These are phyloP conservation scores for Chelonia mydas DNA, from an alignment of 2,797 vertebrate genomes.

Conservation along the genomic window DNA sequence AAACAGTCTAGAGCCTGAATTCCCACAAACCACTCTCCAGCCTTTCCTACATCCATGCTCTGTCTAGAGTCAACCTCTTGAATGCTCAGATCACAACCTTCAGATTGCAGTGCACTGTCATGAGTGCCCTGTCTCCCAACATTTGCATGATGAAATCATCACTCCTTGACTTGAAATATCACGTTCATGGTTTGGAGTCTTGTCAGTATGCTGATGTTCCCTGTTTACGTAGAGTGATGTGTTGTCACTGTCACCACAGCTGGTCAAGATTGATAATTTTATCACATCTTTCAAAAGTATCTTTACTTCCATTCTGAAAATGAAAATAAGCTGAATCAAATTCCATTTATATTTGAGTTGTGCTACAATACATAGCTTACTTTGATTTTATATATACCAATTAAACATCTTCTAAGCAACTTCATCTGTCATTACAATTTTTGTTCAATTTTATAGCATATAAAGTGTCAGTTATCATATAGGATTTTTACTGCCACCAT, in stretches of 20 bases:
- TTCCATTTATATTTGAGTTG: conserved; percentile 21
- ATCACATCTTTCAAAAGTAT: conserved; percentile 52
- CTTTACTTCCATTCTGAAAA: conserved; percentile 52
- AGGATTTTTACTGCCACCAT: neutral
- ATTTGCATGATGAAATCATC: conserved; percentile 34
- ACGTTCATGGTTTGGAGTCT: conserved; percentile 20
- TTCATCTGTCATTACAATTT: conserved; percentile 41
- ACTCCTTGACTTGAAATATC: conserved; percentile 28
- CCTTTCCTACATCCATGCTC: conserved; percentile 1
- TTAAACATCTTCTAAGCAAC: conserved; percentile 18
- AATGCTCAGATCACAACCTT: neutral
- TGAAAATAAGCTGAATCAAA: conserved; percentile 65
- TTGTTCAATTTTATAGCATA: conserved; percentile 1
- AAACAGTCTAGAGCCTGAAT: neutral
- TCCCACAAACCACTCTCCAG: conserved; percentile 9
- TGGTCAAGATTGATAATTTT: conserved; percentile 53
- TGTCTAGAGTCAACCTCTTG: neutral
- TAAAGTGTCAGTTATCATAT: conserved; percentile 13
- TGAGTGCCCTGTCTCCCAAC: neutral
- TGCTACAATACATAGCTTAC: conserved; percentile 4
- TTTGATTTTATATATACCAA: conserved; percentile 13
- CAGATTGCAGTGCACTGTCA: neutral
- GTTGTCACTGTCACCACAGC: conserved; percentile 42
- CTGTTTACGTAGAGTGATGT: conserved; percentile 33
- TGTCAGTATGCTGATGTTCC: conserved; percentile 41